Conservation (phyloP, 23 tunicate species). For the Aplidium turbinatum region DNA sequence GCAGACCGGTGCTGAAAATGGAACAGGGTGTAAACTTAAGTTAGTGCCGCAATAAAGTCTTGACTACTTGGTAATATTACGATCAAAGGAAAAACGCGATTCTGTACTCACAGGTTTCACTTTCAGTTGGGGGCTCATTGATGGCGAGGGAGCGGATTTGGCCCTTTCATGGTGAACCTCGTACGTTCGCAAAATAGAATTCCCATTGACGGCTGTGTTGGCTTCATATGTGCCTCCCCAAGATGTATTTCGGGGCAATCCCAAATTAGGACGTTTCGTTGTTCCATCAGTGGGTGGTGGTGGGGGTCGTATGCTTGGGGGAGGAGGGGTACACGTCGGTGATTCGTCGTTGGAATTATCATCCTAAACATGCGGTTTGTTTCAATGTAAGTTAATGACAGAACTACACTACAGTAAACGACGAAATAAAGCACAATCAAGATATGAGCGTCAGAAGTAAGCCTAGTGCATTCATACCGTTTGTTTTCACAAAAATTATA, state of each 20-base stretch:
- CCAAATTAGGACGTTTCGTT: background rate
- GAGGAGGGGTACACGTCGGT: slow-evolving; percentile 55
- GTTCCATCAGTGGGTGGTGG: slow-evolving; percentile 4
- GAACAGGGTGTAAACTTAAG: background rate
- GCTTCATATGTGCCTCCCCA: slow-evolving; percentile 1
- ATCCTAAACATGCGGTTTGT: too few species aligned
- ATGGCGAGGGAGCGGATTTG: slow-evolving; percentile 59
- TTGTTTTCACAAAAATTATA: too few species aligned
- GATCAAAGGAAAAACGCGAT: background rate
- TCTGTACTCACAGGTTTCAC: slow-evolving; percentile 42
- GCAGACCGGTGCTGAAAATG: slow-evolving; percentile 68
- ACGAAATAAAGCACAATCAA: too few species aligned
- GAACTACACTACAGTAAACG: too few species aligned
- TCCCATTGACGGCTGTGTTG: slow-evolving; percentile 1
- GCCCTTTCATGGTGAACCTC: slow-evolving; percentile 49
- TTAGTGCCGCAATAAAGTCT: background rate
- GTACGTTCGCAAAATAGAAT: slow-evolving; percentile 1
- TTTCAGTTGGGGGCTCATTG: slow-evolving; percentile 2
- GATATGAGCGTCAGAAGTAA: too few species aligned
- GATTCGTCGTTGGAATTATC: too few species aligned
- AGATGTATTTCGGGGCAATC: slow-evolving; percentile 6
- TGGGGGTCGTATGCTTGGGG: slow-evolving; percentile 51
- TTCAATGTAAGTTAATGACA: too few species aligned
- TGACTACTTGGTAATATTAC: background rate
- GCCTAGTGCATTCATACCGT: too few species aligned